Conservation (phyloP, 2,888 invertebrate species). For the Mystacides longicornis region DNA sequence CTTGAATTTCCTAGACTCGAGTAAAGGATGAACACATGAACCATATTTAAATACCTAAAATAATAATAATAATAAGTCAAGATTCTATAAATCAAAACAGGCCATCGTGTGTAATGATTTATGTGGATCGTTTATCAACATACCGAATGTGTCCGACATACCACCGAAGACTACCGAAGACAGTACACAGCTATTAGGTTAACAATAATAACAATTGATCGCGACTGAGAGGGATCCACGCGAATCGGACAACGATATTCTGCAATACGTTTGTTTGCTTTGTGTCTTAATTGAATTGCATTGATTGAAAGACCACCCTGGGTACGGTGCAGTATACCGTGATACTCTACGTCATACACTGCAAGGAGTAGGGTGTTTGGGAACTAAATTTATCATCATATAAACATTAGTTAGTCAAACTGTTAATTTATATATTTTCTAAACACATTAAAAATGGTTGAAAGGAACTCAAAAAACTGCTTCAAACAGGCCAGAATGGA, state of each 20-base stretch:
- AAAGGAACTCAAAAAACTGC: too few species aligned
- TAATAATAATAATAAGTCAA: background rate
- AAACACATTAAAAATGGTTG: too few species aligned
- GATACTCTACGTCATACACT: too few species aligned
- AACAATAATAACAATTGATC: background rate
- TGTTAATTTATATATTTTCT: too few species aligned
- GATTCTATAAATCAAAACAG: background rate
- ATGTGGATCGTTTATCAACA: background rate
- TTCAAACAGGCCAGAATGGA: too few species aligned
- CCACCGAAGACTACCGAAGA: background rate
- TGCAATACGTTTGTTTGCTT: conserved; percentile 12
- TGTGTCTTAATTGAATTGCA: conserved; percentile 24
- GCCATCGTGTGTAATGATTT: background rate
- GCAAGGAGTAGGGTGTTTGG: too few species aligned
- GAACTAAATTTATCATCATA: too few species aligned
- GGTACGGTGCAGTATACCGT: conserved; percentile 9
- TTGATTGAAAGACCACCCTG: conserved; percentile 24
- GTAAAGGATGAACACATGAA: background rate
- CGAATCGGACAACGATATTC: background rate
- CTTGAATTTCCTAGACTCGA: too few species aligned
- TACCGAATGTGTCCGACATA: background rate
- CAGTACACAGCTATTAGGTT: too few species aligned
- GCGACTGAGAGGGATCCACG: conserved; percentile 1
- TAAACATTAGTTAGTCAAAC: too few species aligned
- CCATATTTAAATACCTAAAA: background rate